Evolutionary conservation across 35 echinoderm and acorn worm species (phyloP).

Genomic region (Heliocidaris erythrogramma): DNA sequence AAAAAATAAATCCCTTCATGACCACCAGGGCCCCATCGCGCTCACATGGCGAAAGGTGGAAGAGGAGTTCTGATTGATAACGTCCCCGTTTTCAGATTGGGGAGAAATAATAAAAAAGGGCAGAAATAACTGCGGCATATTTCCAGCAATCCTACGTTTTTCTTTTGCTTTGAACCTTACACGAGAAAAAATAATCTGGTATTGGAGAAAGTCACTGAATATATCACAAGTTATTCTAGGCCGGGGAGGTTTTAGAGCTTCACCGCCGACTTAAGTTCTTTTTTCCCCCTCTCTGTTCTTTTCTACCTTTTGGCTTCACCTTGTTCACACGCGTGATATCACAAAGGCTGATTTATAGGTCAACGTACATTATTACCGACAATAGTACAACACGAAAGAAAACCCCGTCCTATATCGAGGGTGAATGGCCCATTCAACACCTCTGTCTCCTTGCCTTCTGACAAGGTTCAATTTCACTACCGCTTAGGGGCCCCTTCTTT

Average conservation of each 20-base stretch:
- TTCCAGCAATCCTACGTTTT: too few relatives aligned
- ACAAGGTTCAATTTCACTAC: slow-evolving; percentile 8
- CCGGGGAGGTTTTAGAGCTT: background rate
- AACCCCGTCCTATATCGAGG: background rate
- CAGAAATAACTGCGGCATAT: too few relatives aligned
- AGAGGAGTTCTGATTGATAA: too few relatives aligned
- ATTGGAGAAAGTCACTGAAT: too few relatives aligned
- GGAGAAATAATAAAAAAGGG: too few relatives aligned
- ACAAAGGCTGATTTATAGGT: slow-evolving; percentile 9
- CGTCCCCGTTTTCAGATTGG: too few relatives aligned
- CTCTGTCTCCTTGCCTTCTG: background rate
- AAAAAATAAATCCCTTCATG: too few relatives aligned
- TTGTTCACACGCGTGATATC: background rate
- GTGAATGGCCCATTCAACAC: background rate
- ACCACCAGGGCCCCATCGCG: too few relatives aligned
- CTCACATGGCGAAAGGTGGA: too few relatives aligned
- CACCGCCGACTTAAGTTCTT: background rate
- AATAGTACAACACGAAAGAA: slow-evolving; percentile 3
- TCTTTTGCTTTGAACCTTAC: too few relatives aligned
- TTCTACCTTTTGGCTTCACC: background rate
- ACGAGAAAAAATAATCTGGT: too few relatives aligned
- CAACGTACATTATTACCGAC: slow-evolving; percentile 24
- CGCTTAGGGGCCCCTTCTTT: background rate
- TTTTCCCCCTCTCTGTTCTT: background rate
- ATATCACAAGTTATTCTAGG: background rate